phyloP scores from a whole-genome alignment of 2,797 vertebrate species.

The Taeniopygia guttata region DNA sequence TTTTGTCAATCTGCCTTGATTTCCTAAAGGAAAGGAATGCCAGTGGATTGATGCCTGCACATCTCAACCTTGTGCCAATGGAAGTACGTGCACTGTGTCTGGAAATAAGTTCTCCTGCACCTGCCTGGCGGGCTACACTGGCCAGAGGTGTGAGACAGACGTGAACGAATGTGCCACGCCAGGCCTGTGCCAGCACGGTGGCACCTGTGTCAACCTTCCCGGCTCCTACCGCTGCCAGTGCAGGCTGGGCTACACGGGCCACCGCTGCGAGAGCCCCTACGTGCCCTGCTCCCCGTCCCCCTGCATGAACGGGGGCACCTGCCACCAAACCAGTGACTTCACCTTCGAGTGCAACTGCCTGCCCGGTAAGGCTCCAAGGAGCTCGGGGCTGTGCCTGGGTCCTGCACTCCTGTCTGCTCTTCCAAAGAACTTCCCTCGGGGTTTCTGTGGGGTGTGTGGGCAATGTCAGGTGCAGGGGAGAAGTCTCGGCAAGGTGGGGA shows the following conservation, averaged over 20 bases:
- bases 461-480: neutral
- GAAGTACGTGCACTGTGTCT: slow-evolving; percentile 81
- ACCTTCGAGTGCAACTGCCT: slow-evolving; percentile 91
- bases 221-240: slow-evolving; percentile 88
- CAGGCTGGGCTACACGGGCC: slow-evolving; percentile 81
- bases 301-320: slow-evolving; percentile 91
- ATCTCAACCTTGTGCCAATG: slow-evolving; percentile 86
- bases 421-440: neutral
- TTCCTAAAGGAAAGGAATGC: slow-evolving; percentile 80
- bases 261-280: slow-evolving; percentile 83
- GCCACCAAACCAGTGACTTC: slow-evolving; percentile 83
- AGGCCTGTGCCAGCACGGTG: slow-evolving; percentile 80
- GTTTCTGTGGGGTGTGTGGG: rapidly evolving
- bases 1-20: neutral
- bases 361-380: slow-evolving; percentile 74
- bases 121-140: slow-evolving; percentile 83
- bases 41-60: slow-evolving; percentile 86
- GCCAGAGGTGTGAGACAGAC: slow-evolving; percentile 86
- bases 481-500: neutral
- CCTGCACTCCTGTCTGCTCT: neutral
- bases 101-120: slow-evolving; percentile 83
- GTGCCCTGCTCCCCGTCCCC: slow-evolving; percentile 88
- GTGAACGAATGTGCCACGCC: slow-evolving; percentile 83
- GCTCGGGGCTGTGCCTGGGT: neutral
- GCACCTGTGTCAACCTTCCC: slow-evolving; percentile 80